Evolutionary conservation across 2,797 vertebrate species (phyloP), one percentile per base, ranked within the genome.

Genomic region (Brotula barbata): DNA sequence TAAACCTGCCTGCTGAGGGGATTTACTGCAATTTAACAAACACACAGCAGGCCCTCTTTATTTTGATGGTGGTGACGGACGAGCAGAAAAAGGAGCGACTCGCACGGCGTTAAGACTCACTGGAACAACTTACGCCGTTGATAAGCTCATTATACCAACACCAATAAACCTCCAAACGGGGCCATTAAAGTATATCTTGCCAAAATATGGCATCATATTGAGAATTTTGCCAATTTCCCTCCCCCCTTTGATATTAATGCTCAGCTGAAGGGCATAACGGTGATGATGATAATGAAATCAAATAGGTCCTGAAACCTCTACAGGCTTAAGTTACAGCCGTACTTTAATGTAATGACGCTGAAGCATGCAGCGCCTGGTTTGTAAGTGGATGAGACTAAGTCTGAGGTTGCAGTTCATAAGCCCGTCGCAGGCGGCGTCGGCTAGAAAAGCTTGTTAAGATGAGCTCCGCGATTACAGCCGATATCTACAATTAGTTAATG

Each of bases 401-500:
- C 22, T 74, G 25, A 15, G 78, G 54, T 49, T 33, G 40, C 3
- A 28, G 63, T 44, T 64, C 45, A 22, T 8, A n/a, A n/a, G n/a
- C n/a, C n/a, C 8, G 25, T 28, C 8, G 25, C 8, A 8, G 25
- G 25, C 25, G 25, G 25, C 4, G 25, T 52, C 4, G 42, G 28
- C 63, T 68, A 72, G 67, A 52, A n/a, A 62, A 75, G 70, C 85
- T 68, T 51, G 73, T 82, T 84, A 76, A 78, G 77, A 45, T 44
- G 66, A 82, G 68, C 77, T 51, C 43, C n/a, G 15, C 10, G 28
- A 82, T 82, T 76, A 78, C 42, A 55, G 52, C 21, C 12, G 45
- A 49, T 73, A 59, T 62, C 22, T 43, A 9, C 65, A 19, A 40
- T 64, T 47, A 60, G 55, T 54, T 71, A 80, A 52, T 57, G 59